These are phyloP conservation scores for Tribolium madens DNA, from an alignment of 1,140 invertebrate species.

Conservation along the genomic window DNA sequence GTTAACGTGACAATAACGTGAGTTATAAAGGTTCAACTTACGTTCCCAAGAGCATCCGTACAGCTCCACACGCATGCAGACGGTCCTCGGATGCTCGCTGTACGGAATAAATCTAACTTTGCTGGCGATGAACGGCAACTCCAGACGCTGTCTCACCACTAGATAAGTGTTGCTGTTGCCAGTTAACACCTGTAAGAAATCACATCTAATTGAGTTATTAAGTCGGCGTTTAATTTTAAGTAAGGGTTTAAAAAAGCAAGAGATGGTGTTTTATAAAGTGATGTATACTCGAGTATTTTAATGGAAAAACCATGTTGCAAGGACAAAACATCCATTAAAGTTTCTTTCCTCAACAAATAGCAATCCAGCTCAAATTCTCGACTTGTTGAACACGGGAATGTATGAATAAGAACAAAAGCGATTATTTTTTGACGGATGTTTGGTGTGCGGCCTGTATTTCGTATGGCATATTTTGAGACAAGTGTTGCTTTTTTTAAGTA, in stretches of 20 bases:
- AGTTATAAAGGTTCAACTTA: conserved; percentile 69
- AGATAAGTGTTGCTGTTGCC: conserved; percentile 91
- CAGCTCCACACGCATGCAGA: conserved; percentile 92
- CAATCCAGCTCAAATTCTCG: conserved; percentile 19
- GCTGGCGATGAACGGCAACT: conserved; percentile 86
- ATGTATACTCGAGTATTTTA: not conserved
- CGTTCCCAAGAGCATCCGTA: conserved; percentile 89
- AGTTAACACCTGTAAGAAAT: conserved; percentile 79
- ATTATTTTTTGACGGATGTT: conserved; percentile 36
- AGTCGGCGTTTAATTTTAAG: not conserved
- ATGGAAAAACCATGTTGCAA: conserved; percentile 26
- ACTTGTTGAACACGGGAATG: conserved; percentile 39
- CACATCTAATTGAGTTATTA: conserved; percentile 11
- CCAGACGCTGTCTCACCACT: conserved; percentile 80
- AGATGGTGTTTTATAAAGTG: not conserved
- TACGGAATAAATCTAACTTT: conserved; percentile 91
- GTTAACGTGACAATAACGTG: conserved; percentile 44
- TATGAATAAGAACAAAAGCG: conserved; percentile 45
- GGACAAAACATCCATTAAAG: conserved; percentile 34
- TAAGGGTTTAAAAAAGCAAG: not conserved
- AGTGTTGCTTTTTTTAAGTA: conserved; percentile 40
- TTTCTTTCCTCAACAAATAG: conserved; percentile 36
- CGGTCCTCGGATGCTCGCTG: conserved; percentile 87
- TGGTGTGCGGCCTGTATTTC: conserved; percentile 19
- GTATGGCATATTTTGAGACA: conserved; percentile 18